Percentiles rank a stretch among this genome's conserved stretches.
phyloP scores from a whole-genome alignment of 2,888 invertebrate species.

The Choristoneura rosaceana region DNA sequence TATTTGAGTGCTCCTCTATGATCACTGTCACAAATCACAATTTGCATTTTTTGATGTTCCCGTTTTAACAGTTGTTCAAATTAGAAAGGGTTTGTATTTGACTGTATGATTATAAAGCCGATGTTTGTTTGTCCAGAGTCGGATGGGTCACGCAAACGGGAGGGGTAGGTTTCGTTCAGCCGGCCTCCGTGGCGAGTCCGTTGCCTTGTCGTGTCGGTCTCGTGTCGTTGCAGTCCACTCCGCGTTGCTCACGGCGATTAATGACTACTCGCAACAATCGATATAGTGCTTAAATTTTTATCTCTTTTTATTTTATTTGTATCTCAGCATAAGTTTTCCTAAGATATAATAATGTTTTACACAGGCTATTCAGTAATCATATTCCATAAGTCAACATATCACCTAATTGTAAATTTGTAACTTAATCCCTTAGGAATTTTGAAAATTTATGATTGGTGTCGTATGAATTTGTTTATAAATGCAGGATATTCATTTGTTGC shows the following conservation, averaged over 20 bases:
- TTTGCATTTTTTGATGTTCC: constrained; percentile 74
- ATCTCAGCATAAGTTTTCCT: not conserved
- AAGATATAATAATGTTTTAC: not conserved
- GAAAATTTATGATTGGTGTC: constrained; percentile 9
- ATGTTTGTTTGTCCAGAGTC: constrained; percentile 63
- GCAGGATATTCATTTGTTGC: constrained; percentile 32
- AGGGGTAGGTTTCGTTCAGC: constrained; percentile 63
- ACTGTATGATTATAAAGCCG: constrained; percentile 69
- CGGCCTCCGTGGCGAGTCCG: constrained; percentile 48
- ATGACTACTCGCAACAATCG: constrained; percentile 15
- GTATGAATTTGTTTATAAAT: constrained; percentile 2
- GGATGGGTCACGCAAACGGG: constrained; percentile 70
- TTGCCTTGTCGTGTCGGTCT: not conserved
- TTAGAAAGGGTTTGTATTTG: constrained; percentile 72
- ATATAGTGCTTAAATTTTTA: constrained; percentile 7
- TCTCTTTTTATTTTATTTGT: not conserved
- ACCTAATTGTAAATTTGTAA: constrained; percentile 25
- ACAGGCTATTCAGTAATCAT: constrained; percentile 10
- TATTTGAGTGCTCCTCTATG: constrained; percentile 73
- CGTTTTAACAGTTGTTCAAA: constrained; percentile 69
- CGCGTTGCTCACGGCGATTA: constrained; percentile 22
- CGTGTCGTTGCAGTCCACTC: not conserved
- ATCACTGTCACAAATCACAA: constrained; percentile 83
- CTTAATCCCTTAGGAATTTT: constrained; percentile 18
- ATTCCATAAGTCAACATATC: constrained; percentile 37